phyloP scores from a whole-genome alignment of 2,888 invertebrate species.

The Caenorhabditis sp. region DNA sequence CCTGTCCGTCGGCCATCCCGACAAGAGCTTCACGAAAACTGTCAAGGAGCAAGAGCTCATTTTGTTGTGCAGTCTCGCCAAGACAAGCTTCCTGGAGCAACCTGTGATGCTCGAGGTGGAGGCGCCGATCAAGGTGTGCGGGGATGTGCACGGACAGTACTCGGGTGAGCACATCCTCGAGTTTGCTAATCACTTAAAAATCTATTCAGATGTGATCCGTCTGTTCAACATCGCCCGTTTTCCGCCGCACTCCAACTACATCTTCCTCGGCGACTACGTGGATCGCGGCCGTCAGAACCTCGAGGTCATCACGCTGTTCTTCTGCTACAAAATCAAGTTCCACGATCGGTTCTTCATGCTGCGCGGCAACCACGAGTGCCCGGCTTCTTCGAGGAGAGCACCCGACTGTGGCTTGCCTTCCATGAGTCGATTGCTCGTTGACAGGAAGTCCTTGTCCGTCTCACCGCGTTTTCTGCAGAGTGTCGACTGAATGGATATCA shows the following conservation, averaged over 20 bases:
- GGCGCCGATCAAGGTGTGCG: conserved; percentile 72
- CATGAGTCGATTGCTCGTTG: conserved; percentile 41
- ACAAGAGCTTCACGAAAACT: conserved; percentile 63
- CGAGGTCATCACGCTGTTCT: conserved; percentile 56
- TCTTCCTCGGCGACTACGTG: conserved; percentile 69
- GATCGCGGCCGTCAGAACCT: conserved; percentile 60
- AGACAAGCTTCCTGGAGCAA: conserved; percentile 64
- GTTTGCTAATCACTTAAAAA: too few relatives aligned
- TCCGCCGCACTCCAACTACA: conserved; percentile 65
- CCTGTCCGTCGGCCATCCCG: conserved; percentile 65
- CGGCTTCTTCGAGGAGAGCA: conserved; percentile 71
- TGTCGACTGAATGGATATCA: conserved; percentile 22
- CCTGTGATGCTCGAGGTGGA: conserved; percentile 66
- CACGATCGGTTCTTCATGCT: conserved; percentile 67
- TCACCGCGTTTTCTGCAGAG: too few relatives aligned
- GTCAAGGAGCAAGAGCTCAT: conserved; percentile 68
- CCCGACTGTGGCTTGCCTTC: conserved; percentile 38
- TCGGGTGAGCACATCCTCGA: conserved; percentile 44
- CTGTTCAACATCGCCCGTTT: conserved; percentile 71
- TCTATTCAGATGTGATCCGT: conserved; percentile 68
- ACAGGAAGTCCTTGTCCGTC: too few relatives aligned
- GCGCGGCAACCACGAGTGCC: conserved; percentile 69
- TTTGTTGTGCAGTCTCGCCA: conserved; percentile 58
- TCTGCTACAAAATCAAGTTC: conserved; percentile 56
- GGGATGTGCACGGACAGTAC: conserved; percentile 74